Percentiles rank a stretch among this genome's conserved stretches.
phyloP scores from a whole-genome alignment of 2,888 invertebrate genomes.

The Coenonympha arcania region DNA sequence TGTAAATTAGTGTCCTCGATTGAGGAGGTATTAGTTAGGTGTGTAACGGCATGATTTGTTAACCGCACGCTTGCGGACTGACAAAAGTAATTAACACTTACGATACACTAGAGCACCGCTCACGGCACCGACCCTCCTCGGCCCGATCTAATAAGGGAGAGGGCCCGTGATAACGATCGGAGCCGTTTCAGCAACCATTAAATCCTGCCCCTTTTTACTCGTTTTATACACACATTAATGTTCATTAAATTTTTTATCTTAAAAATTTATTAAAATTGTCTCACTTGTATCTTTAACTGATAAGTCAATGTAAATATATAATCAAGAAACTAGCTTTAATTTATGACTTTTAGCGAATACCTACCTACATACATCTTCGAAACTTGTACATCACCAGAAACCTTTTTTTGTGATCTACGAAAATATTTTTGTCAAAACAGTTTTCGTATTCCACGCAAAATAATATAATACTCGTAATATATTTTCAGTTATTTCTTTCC shows the following conservation, averaged over 20 bases:
- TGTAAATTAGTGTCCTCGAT: slow-evolving; percentile 57
- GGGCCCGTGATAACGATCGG: slow-evolving; percentile 50
- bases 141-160: slow-evolving; percentile 51
- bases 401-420: too few relatives aligned
- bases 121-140: slow-evolving; percentile 58
- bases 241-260: background rate
- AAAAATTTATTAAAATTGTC: background rate
- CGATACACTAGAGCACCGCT: slow-evolving; percentile 63
- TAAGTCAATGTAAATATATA: too few relatives aligned
- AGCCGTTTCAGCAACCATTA: slow-evolving; percentile 42
- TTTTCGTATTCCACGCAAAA: too few relatives aligned
- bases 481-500: too few relatives aligned
- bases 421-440: too few relatives aligned
- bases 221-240: slow-evolving; percentile 2
- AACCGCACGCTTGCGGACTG: slow-evolving; percentile 59
- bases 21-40: slow-evolving; percentile 41
- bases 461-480: too few relatives aligned
- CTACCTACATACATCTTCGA: too few relatives aligned
- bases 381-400: too few relatives aligned
- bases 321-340: too few relatives aligned
- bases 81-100: slow-evolving; percentile 71
- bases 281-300: background rate
- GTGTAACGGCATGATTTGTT: slow-evolving; percentile 64
- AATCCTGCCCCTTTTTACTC: slow-evolving; percentile 28
- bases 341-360: too few relatives aligned